Conservation (phyloP, 2,888 invertebrate genomes). For the Terebella lapidaria region DNA sequence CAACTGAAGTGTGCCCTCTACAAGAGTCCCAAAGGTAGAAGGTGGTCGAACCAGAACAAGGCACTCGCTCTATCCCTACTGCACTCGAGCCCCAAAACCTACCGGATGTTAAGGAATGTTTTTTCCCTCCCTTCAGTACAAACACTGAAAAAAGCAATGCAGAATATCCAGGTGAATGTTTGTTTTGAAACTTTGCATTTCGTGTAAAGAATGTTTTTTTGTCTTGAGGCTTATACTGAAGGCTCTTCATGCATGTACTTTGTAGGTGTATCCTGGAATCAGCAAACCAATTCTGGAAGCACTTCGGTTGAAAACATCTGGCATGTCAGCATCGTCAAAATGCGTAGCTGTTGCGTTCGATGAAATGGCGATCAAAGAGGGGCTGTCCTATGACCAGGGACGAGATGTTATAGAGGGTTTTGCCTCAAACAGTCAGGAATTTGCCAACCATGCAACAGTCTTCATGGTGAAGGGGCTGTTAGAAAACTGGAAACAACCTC, state of each 20-base stretch:
- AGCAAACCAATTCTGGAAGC: neutral
- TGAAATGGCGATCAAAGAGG: neutral
- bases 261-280: too few species aligned
- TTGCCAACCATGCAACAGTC: constrained; percentile 4
- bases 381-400: neutral
- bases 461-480: constrained; percentile 5
- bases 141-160: neutral
- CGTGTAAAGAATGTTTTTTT: too few species aligned
- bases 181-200: too few species aligned
- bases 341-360: neutral
- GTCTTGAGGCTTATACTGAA: too few species aligned
- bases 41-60: neutral
- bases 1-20: neutral
- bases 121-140: constrained; percentile 2
- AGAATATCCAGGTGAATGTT: neutral
- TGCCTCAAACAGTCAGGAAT: neutral
- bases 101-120: neutral
- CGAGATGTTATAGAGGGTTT: constrained; percentile 3
- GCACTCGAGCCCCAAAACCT: neutral
- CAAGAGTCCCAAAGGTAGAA: neutral
- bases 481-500: constrained; percentile 7
- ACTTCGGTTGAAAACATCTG: neutral
- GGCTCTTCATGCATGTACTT: too few species aligned
- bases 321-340: neutral
- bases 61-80: neutral